Percentiles rank a stretch among this genome's conserved stretches.
These are phyloP conservation scores for Papilio dardanus DNA, from an alignment of 1,140 invertebrate genomes.

Conservation along the genomic window DNA sequence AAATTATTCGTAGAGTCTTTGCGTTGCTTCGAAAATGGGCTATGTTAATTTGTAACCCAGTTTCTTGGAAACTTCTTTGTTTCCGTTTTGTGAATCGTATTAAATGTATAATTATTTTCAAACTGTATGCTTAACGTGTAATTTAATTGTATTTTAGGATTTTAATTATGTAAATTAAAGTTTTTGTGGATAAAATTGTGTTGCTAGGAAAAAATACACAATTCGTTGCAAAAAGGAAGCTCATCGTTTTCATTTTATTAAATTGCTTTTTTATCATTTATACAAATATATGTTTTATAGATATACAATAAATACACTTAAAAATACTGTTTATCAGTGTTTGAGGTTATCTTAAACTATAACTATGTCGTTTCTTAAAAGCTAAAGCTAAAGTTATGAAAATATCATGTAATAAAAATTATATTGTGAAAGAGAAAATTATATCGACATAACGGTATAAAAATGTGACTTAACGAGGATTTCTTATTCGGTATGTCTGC, in stretches of 20 bases:
- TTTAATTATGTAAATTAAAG: conserved; percentile 11
- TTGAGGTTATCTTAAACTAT: background rate
- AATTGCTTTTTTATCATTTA: background rate
- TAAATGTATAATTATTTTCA: conserved; percentile 26
- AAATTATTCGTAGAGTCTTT: conserved; percentile 30
- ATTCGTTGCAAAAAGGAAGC: background rate
- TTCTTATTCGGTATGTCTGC: conserved; percentile 4
- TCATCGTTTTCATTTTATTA: background rate
- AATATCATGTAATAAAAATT: background rate
- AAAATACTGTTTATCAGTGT: too few relatives aligned
- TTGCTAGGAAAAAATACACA: background rate
- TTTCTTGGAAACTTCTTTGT: conserved; percentile 36
- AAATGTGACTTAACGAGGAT: conserved; percentile 16
- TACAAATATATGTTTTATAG: background rate
- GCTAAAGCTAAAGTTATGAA: background rate
- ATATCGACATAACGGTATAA: conserved; percentile 26
- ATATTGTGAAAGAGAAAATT: background rate
- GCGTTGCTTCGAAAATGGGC: conserved; percentile 21
- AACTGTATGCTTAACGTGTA: background rate
- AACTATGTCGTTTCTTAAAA: background rate
- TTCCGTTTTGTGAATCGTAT: background rate
- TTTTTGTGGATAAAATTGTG: background rate
- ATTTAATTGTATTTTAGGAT: background rate
- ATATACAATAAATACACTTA: too few relatives aligned
- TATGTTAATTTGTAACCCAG: conserved; percentile 35